phyloP scores from a whole-genome alignment of 2,888 invertebrate species.

The Anthrax anthrax region DNA sequence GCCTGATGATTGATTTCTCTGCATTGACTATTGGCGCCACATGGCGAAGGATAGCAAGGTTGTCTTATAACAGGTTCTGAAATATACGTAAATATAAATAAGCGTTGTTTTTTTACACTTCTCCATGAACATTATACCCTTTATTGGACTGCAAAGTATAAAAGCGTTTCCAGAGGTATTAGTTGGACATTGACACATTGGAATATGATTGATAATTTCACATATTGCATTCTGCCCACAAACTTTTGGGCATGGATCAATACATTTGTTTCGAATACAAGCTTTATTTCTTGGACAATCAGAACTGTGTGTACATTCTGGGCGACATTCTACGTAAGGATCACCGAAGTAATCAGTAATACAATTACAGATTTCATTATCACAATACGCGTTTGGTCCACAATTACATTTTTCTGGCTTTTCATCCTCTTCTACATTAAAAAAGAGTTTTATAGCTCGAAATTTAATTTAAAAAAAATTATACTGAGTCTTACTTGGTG shows the following conservation, averaged over 20 bases:
- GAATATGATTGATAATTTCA: conserved; percentile 54
- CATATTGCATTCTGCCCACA: conserved; percentile 59
- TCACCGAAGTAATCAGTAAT: conserved; percentile 46
- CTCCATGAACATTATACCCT: conserved; percentile 7
- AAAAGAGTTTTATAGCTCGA: background rate
- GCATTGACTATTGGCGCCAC: conserved; percentile 63
- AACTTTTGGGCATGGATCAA: conserved; percentile 56
- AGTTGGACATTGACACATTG: conserved; percentile 47
- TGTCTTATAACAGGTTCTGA: conserved; percentile 14
- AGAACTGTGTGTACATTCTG: conserved; percentile 53
- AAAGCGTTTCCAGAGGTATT: conserved; percentile 53
- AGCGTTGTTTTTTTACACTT: too few relatives aligned
- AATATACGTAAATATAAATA: background rate
- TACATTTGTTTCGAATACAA: conserved; percentile 54
- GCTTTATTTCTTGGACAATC: conserved; percentile 53
- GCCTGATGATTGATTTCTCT: conserved; percentile 48
- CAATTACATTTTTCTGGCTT: conserved; percentile 26
- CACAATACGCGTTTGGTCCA: conserved; percentile 52
- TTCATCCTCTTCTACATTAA: background rate
- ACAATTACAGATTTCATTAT: conserved; percentile 49
- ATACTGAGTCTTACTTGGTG: conserved; percentile 33
- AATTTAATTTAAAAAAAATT: background rate
- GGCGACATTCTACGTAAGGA: conserved; percentile 56
- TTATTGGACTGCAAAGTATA: conserved; percentile 35
- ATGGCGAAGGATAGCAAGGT: conserved; percentile 45